Evolutionary conservation across 2,797 vertebrate genomes (phyloP).

Genomic region (Sebastes taczanowskii): DNA sequence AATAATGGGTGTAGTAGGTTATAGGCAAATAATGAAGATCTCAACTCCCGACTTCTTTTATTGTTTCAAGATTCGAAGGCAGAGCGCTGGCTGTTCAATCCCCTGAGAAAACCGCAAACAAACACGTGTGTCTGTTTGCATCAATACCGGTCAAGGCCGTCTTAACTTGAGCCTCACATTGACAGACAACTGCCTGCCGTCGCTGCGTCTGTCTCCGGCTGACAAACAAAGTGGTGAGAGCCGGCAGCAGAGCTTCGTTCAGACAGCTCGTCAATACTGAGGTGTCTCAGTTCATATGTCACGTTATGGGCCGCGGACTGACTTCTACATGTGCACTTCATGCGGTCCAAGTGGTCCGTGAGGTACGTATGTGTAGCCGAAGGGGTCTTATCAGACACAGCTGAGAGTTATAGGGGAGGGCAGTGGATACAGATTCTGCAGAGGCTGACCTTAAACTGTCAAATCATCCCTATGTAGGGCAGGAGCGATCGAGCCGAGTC

Average conservation of each 20-base stretch:
- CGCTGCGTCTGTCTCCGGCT: constrained; percentile 43
- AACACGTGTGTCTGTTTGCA: constrained; percentile 27
- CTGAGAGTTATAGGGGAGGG: not conserved
- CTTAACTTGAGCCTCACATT: constrained; percentile 32
- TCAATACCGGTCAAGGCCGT: constrained; percentile 21
- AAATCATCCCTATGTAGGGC: constrained; percentile 12
- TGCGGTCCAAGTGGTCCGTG: not conserved
- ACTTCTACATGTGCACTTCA: not conserved
- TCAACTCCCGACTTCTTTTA: not conserved
- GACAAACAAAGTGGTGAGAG: constrained; percentile 64
- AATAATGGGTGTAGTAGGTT: not conserved
- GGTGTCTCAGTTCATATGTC: constrained; percentile 58
- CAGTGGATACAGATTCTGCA: not conserved
- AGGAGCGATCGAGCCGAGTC: not conserved
- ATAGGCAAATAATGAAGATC: not conserved
- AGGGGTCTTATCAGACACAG: not conserved
- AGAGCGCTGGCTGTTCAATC: not conserved
- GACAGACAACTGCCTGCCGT: constrained; percentile 49
- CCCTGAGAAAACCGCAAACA: constrained; percentile 12
- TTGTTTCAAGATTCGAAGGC: constrained; percentile 8
- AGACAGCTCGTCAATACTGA: constrained; percentile 64
- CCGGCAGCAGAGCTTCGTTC: constrained; percentile 32
- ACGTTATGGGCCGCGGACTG: constrained; percentile 14
- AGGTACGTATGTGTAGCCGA: not conserved
- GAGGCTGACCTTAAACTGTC: constrained; percentile 26